These are phyloP conservation scores for Lepidurus packardi DNA, from an alignment of 1,140 invertebrate genomes.

Conservation along the genomic window DNA sequence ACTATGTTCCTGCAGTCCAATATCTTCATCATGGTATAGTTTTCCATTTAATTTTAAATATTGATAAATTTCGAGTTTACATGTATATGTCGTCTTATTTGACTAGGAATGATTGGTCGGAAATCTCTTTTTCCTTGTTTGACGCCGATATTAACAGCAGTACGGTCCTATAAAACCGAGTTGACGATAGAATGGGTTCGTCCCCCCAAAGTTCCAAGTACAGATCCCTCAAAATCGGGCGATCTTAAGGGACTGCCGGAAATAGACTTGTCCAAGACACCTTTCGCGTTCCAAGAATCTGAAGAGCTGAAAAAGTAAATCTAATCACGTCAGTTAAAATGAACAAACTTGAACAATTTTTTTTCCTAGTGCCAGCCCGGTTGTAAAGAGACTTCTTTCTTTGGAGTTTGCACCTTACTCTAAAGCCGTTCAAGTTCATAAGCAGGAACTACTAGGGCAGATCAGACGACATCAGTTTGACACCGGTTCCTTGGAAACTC, in stretches of 20 bases:
- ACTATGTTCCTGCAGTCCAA: background rate
- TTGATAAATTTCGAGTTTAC: background rate
- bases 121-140: background rate
- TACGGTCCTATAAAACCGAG: slow-evolving; percentile 48
- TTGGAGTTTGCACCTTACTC: slow-evolving; percentile 49
- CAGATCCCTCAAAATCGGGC: slow-evolving; percentile 52
- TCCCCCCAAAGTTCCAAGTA: slow-evolving; percentile 52
- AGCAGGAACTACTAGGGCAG: slow-evolving; percentile 46
- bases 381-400: slow-evolving; percentile 53
- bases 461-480: slow-evolving; percentile 55
- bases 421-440: slow-evolving; percentile 43
- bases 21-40: background rate
- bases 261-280: slow-evolving; percentile 44
- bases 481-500: slow-evolving; percentile 51
- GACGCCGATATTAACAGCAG: background rate
- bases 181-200: slow-evolving; percentile 59
- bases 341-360: slow-evolving; percentile 3
- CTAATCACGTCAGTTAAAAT: background rate
- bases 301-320: slow-evolving; percentile 52
- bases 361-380: slow-evolving; percentile 50
- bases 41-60: background rate
- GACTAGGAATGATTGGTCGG: background rate
- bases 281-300: slow-evolving; percentile 45
- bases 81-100: background rate
- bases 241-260: slow-evolving; percentile 49